Percentiles rank a stretch among this genome's conserved stretches.
phyloP scores from a whole-genome alignment of 1,140 invertebrate species.

The Habropoda laboriosa region DNA sequence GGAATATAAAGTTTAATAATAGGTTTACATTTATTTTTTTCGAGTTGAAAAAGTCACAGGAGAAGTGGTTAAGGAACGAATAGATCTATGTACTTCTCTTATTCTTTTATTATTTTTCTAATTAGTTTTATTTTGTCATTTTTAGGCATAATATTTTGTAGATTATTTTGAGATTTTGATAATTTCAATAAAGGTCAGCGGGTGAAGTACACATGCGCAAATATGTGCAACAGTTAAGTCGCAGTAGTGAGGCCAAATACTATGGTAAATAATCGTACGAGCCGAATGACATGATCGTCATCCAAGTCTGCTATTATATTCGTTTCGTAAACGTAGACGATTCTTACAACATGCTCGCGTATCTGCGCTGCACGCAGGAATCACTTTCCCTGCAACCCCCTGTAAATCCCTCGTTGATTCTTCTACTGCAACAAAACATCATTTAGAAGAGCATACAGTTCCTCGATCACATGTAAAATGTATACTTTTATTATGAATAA shows the following conservation, averaged over 20 bases:
- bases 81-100: too few relatives aligned
- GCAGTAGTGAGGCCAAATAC: not conserved
- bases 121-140: too few relatives aligned
- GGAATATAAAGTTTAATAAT: too few relatives aligned
- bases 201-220: not conserved
- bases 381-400: slow-evolving; percentile 19
- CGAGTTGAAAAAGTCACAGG: too few relatives aligned
- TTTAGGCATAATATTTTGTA: too few relatives aligned
- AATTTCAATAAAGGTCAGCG: not conserved
- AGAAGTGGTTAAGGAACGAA: too few relatives aligned
- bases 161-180: not conserved
- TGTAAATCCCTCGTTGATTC: not conserved
- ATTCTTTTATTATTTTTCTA: too few relatives aligned
- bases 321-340: slow-evolving; percentile 34
- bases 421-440: not conserved
- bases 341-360: slow-evolving; percentile 15
- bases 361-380: not conserved
- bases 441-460: not conserved
- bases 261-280: slow-evolving; percentile 26
- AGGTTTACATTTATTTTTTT: too few relatives aligned
- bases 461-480: not conserved
- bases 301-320: slow-evolving; percentile 33
- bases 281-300: slow-evolving; percentile 23
- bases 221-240: not conserved
- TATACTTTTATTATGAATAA: too few relatives aligned